A percentile compares a stretch with the other conserved stretches of the same genome.
Evolutionary conservation across 2,888 invertebrate species (phyloP).

Genomic region (Acrocyrtus sp.): DNA sequence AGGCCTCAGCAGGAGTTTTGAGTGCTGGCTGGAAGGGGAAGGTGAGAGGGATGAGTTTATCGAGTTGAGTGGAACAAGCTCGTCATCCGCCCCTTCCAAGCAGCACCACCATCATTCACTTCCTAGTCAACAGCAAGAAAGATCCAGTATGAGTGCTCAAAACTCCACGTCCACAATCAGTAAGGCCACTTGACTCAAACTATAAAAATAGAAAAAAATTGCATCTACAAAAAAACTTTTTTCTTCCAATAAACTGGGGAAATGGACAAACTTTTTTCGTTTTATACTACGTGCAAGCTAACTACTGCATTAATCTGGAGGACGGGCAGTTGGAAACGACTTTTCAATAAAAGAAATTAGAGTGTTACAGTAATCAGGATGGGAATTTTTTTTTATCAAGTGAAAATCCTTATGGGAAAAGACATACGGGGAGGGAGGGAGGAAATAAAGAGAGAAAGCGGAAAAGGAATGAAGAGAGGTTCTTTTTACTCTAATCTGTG

Average conservation of each 20-base stretch:
- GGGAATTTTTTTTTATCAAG: too few species aligned
- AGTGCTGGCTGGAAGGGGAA: conserved; percentile 43
- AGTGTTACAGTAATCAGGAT: too few species aligned
- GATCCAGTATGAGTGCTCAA: too few species aligned
- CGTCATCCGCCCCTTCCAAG: conserved; percentile 5
- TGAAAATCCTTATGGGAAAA: too few species aligned
- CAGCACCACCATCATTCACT: background rate
- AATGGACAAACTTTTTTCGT: background rate
- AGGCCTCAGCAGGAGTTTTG: conserved; percentile 45
- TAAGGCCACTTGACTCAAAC: background rate
- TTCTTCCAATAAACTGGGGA: background rate
- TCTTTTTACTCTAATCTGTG: too few species aligned
- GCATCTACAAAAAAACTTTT: background rate
- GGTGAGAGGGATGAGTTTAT: conserved; percentile 27
- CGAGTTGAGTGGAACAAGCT: conserved; percentile 33
- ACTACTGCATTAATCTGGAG: too few species aligned
- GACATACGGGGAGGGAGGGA: too few species aligned
- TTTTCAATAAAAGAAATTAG: too few species aligned
- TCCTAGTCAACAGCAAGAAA: background rate
- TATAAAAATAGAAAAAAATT: background rate
- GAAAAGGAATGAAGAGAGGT: too few species aligned
- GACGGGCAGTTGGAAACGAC: too few species aligned
- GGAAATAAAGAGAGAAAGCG: too few species aligned
- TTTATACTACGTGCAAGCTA: background rate
- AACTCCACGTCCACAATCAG: background rate